Base-by-base conservation (phyloP, 2,888 invertebrate genomes). In the Drosophila helvetica region DNA sequence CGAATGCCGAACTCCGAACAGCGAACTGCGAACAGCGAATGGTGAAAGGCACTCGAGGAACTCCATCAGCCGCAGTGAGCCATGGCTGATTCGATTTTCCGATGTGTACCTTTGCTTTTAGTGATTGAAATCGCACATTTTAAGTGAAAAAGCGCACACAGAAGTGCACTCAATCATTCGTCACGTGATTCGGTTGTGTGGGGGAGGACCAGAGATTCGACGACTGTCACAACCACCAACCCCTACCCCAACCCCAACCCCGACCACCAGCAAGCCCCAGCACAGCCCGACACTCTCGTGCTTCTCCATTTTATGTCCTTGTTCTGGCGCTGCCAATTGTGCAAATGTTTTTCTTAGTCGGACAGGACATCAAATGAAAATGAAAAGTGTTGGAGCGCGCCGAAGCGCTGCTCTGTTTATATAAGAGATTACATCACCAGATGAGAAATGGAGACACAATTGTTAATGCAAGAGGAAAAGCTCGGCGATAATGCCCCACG, bases 41-140 rank as follows among this genome's bases (percentile, higher is more conserved):
- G 12, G 15, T n/a, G 15, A 19, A 10, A n/a, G 50, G 8, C 33
- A 60, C 66, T 56, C 57, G 47, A 53, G 53, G 25, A 62, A 68
- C 62, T 71, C 71, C 63, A 68, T 67, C 71, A n/a, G 38, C 15
- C 38, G 38, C 78, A 75, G 53, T 78, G 77, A 78, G 80, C 73
- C 79, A 65, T 80, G 73, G 75, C 76, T 77, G 81, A 84, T 80
- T 79, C 81, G 86, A 86, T 89, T 89, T 89, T 67, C 62, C 70
- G 65, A 70, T 74, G 77, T 80, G 79, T 86, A 84, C 87, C 75
- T 88, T 80, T 77, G 79, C 80, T 84, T 79, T 86, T 83, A 88
- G 87, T 86, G 88, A 86, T 86, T 86, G 86, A 89, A 86, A 88
- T 89, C 82, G 82, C 87, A 78, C 89, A 86, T 89, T 86, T 81